Conservation (phyloP, 37 sponge, comb jelly and placozoan species). For the Aplysina aerophoba region DNA sequence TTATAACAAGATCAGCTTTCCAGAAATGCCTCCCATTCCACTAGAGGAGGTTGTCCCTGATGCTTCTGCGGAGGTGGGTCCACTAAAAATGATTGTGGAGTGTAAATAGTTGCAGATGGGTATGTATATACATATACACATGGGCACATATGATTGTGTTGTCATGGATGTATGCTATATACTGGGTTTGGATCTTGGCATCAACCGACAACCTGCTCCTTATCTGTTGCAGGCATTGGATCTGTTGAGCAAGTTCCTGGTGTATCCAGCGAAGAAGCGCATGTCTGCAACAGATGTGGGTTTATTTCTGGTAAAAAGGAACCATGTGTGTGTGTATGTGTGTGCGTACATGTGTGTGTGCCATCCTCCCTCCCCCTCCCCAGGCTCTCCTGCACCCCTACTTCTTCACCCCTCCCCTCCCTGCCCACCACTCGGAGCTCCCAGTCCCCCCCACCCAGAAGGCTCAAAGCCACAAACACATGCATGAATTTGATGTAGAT, state of each 20-base stretch:
- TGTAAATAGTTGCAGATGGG: not conserved
- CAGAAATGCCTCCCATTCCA: constrained; percentile 91
- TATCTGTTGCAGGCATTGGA: constrained; percentile 71
- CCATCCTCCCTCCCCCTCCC: not conserved
- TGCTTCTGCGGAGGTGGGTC: constrained; percentile 81
- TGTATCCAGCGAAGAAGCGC: constrained; percentile 74
- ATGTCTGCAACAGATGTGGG: constrained; percentile 75
- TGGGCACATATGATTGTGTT: not conserved
- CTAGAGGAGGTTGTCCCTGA: constrained; percentile 92
- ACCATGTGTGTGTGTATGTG: constrained; percentile 35
- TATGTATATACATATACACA: not conserved
- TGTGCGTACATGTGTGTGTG: constrained; percentile 18
- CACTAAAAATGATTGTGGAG: not conserved
- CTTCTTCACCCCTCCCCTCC: constrained; percentile 95
- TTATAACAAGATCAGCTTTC: constrained; percentile 96
- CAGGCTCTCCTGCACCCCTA: constrained; percentile 92
- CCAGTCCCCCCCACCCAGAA: constrained; percentile 74
- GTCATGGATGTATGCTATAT: not conserved
- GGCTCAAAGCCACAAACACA: not conserved
- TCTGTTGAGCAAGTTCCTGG: constrained; percentile 81
- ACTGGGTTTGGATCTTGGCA: too few species aligned
- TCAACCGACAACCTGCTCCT: too few species aligned
- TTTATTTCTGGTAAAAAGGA: too few species aligned
- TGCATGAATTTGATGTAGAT: constrained; percentile 19
- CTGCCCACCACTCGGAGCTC: constrained; percentile 98